Evolutionary conservation across 2,888 invertebrate genomes (phyloP), one percentile per base, ranked within the genome.

Genomic region (Drosophila falleni): DNA sequence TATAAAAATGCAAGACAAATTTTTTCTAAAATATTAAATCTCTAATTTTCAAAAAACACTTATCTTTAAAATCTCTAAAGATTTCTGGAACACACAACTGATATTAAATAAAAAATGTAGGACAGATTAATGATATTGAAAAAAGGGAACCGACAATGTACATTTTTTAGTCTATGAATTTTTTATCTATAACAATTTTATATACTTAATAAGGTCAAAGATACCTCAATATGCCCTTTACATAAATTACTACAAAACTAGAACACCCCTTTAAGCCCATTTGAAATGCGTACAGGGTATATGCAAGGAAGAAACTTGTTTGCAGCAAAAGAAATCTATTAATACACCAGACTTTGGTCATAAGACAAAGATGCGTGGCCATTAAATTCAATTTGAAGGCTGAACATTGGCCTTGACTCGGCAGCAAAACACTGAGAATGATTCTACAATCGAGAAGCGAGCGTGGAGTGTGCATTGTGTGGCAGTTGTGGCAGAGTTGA

Each of bases 311-410:
- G 70, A 86, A 88, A 88, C 87, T 78, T 75, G 87, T 89, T 89
- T 87, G 72, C 71, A 51, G 73, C 72, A 54, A 58, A 73, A 29
- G 76, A 76, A 81, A 68, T 87, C 87, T 87, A 87, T 87, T 87
- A 90, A 90, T 87, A 87, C 62, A 73, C 84, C 75, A 71, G 75
- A 71, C 87, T 87, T 82, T 90, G 81, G 83, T 56, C 80, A 87
- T 75, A 88, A 81, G 79, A 82, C 81, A 86, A 81, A 83, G 87
- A 79, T 89, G 89, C 79, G 76, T 77, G 71, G 85, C 86, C 83
- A 86, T 89, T 86, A 88, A 86, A 89, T 87, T 88, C 86, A 88
- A 89, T 89, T 87, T 87, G 86, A 86, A 86, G 86, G 86, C 86
- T 89, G 78, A 89, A 76, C 83, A 80, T 77, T 86, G 86, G 86